Evolutionary conservation across 2,888 invertebrate species (phyloP), one percentile per base, ranked within the genome.

Genomic region (Trichogramma evanescens): DNA sequence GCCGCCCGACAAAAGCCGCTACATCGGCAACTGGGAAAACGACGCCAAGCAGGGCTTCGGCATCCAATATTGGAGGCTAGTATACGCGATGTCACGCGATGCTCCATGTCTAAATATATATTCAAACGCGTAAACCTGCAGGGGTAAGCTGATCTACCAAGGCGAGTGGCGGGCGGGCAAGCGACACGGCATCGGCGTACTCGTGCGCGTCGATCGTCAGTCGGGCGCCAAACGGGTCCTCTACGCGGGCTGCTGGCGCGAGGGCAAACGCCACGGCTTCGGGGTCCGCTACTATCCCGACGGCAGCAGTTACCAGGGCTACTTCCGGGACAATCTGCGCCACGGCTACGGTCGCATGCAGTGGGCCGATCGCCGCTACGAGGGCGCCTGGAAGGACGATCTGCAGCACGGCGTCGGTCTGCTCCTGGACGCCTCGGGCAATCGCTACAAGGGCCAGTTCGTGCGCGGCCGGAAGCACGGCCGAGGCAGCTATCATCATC

Each of bases 401-500:
- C 66, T 76, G 61, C 79, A 70, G 59, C 74, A 82, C 51, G 85
- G 85, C 3, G 67, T 81, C 58, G 86, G 86, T 7, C 80, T 84
- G 75, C 77, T 82, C 61, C 74, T 83, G 4, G 26, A 26, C 26
- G 26, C 26, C 26, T 26, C 86, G 69, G 83, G 84, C 4, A 84
- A 86, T 68, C 80, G 86, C 53, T 88, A 85, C 71, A 86, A 87
- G 75, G 89, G 88, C 0, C 71, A 81, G 60, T 88, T 86, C 82
- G 69, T 76, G 43, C 69, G 77, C 5, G 82, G 84, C 65, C 66
- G 78, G 58, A 85, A 84, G 70, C 78, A 84, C 67, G 88, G 88
- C 1, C 72, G 79, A n/a, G 88, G 88, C 0, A 78, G 82, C 45
- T 87, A 82, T 74, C 86, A 83, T 70, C 86, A 87, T 71, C 72